Evolutionary conservation across 2,113 vertebrate genomes (phyloP).

Genomic region (Glaucomys volans): DNA sequence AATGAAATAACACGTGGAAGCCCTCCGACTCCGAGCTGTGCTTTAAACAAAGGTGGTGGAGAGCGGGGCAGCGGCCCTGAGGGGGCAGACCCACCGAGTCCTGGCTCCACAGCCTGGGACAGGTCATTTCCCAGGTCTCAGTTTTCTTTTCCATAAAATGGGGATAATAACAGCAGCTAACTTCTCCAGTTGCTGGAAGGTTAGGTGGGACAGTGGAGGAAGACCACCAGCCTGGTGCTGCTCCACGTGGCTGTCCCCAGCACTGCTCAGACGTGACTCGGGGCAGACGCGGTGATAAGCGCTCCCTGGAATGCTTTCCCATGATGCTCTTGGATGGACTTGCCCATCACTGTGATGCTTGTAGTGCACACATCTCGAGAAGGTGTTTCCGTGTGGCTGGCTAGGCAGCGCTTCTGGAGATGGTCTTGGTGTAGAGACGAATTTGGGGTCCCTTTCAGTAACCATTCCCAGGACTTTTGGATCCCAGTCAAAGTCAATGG

Average conservation of each 20-base stretch:
- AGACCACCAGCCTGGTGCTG: neutral
- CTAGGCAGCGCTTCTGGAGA: neutral
- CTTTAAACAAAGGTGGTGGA: neutral
- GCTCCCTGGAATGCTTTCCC: neutral
- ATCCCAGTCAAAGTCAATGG: neutral
- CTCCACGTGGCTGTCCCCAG: neutral
- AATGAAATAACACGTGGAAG: neutral
- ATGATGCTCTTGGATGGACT: neutral
- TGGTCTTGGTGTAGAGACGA: neutral
- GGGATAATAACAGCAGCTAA: neutral
- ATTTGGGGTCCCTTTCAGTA: neutral
- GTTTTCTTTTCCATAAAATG: neutral
- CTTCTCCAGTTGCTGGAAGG: neutral
- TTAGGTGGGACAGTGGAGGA: neutral
- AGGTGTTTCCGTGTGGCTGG: neutral
- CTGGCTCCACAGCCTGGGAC: accelerated
- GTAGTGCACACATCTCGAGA: neutral
- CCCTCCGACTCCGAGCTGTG: accelerated
- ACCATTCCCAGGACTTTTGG: neutral
- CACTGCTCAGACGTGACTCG: neutral
- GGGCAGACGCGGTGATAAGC: neutral
- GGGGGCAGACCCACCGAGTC: neutral
- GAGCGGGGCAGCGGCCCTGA: neutral
- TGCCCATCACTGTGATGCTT: neutral
- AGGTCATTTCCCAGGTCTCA: neutral